Base-by-base conservation (phyloP, 1,140 invertebrate species). In the Drosophila nigromelanica region DNA sequence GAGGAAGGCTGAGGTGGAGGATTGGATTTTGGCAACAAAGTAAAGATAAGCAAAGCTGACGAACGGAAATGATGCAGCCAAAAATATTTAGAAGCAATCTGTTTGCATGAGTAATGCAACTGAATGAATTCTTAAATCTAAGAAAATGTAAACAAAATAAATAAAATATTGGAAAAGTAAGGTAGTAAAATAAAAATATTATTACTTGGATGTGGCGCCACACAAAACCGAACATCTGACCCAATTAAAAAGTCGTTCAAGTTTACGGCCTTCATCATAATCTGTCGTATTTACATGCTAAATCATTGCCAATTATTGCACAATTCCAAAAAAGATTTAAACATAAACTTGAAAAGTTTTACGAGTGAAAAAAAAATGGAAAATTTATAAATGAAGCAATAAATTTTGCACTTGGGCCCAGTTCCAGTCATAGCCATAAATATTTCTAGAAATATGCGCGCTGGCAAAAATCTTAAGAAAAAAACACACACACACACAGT, bases 231-330 rank as follows among this genome's bases (percentile, higher is more conserved):
- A 55, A 43, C n/a, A 42, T 27, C 30, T 81, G 82, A 78, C 82
- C 82, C 67, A 87, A 73, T 87, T 81, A 35, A 50, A 56, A 73
- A 76, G 47, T 77, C 51, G 69, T 80, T 89, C 83, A 89, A 89
- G 83, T 80, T 82, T 87, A 69, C 69, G 73, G 42, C 82, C 82
- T 87, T 89, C 76, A 67, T 48, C 80, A 68, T 63, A 40, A 61
- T 71, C 50, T 55, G 37, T 64, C 60, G 47, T 63, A 69, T 80
- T 81, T 69, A 72, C 52, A 80, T 78, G 62, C 40, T 52, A 70
- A 63, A 72, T 83, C 51, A 59, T 69, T 45, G 79, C 83, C 83
- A 89, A 89, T 72, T 89, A 43, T 89, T 89, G 80, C 83, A 60
- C 83, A 87, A 87, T 74, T 76, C 54, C 68, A 59, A 42, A 54